Base-by-base conservation (phyloP, 2,113 vertebrate species). In the Melanocharis versteri region DNA sequence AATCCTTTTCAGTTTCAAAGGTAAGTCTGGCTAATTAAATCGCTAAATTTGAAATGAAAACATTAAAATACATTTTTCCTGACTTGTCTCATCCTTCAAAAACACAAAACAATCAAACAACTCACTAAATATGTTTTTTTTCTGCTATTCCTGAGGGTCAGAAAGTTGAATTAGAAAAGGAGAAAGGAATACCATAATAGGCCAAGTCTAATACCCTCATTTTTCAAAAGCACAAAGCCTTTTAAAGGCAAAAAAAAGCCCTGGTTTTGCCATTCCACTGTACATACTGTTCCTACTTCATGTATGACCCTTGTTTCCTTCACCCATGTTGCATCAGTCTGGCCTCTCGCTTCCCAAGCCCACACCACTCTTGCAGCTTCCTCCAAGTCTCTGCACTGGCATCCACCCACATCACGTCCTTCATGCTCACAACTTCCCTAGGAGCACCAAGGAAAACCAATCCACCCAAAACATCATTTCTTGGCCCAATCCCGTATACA, bases 301-400 rank as follows among this genome's bases (percentile, higher is more conserved):
- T 3, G 4, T 19, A 50, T 13, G 30, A n/a, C 9, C 16, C 39
- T 45, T 1, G 1, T 20, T 26, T 24, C 58, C 22, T 24, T 50
- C 5, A 19, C 15, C 11, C 3, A 4, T 9, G n/a, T 39, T 1
- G 0, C 40, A 28, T 10, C 4, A 60, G 30, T 16, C 44, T 10
- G 9, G 50, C 22, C 11, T 64, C 48, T 69, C 54, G 35, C 39
- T 72, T 60, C 22, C 28, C 14, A 54, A 60, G 48, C 26, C 69
- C 28, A 30, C 1, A 3, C 3, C 21, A 48, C 21, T 51, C 35
- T 14, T 4, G 14, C 21, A 73, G 48, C 24, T 65, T 95, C 51
- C 57, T 51, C 8, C 37, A 47, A 39, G 47, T n/a, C 51, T 40
- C 48, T 0, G 0, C 33, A 39, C 22, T 17, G 6, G 31, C 9